Base-by-base conservation (phyloP, 2,797 vertebrate species). In the Alectoris magna region DNA sequence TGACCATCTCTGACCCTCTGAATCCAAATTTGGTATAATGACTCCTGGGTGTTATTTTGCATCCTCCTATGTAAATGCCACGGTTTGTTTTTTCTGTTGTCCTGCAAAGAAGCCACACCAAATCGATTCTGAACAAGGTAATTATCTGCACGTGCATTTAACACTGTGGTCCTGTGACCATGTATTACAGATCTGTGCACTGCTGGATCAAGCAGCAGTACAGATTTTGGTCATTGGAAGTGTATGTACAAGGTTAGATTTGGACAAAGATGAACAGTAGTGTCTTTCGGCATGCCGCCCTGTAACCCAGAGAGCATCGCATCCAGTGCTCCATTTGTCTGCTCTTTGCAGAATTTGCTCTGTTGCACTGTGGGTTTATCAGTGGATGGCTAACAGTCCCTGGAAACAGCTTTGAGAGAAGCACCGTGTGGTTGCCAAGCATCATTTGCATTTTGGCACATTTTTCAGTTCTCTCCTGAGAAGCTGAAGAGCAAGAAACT, bases 381-480 rank as follows among this genome's bases (percentile, higher is more conserved):
- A 86, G 48, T 73, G 88, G 84, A 73, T 67, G 17, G 68, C 75
- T 64, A 38, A 36, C 24, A 74, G 87, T 21, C 66, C 69, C 66
- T 74, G 64, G 79, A 71, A 92, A 66, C 59, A 85, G 91, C 73
- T 70, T 66, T 49, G 39, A 77, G 87, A 43, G 74, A 92, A 94
- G 46, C 49, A 77, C 26, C 36, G n/a, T n/a, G 8, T 11, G 22
- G 48, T 22, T 69, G 84, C 87, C 91, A 92, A 85, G 84, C 21
- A 81, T 53, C 55, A 92, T 95, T 92, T 95, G 87, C 91, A 75
- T 95, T 94, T 96, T 95, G 91, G 89, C 94, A 84, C 49, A 77
- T 53, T 58, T 7, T 8, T 85, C 72, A 82, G 0, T 71, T 92
- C 72, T 89, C 29, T 91, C 75, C 59, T 3, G 4, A 94, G 67